These are phyloP conservation scores for Seriola quinqueradiata DNA, from an alignment of 2,113 vertebrate genomes.

Conservation along the genomic window DNA sequence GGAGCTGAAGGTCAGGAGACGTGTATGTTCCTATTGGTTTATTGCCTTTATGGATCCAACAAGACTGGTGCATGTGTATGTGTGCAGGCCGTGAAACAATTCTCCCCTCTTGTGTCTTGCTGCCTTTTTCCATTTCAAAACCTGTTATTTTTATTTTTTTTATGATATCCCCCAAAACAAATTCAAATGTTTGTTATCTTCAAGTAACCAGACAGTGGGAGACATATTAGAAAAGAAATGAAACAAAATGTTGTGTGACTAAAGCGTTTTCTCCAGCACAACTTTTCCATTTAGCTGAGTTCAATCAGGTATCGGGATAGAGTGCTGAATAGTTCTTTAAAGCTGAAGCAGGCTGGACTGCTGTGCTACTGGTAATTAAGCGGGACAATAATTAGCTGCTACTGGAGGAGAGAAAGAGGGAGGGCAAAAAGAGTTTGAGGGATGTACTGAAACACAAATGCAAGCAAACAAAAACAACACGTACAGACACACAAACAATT, in stretches of 20 bases:
- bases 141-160: conserved; percentile 63
- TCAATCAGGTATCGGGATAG: conserved; percentile 79
- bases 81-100: conserved; percentile 38
- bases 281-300: conserved; percentile 81
- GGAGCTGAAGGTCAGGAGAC: conserved; percentile 81
- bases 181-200: conserved; percentile 80
- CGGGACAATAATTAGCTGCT: conserved; percentile 82
- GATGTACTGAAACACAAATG: conserved; percentile 51
- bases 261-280: conserved; percentile 77
- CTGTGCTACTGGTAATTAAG: conserved; percentile 80
- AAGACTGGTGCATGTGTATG: conserved; percentile 36
- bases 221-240: conserved; percentile 78
- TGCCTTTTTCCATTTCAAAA: conserved; percentile 68
- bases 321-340: conserved; percentile 77
- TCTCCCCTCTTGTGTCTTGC: conserved; percentile 36
- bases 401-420: conserved; percentile 35
- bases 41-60: conserved; percentile 78
- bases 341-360: conserved; percentile 67
- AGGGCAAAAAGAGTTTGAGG: conserved; percentile 30
- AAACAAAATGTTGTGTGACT: conserved; percentile 80
- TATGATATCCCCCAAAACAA: conserved; percentile 71
- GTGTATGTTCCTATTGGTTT: conserved; percentile 78
- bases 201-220: conserved; percentile 77
- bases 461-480: conserved; percentile 60
- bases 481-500: conserved; percentile 44